These are phyloP conservation scores for Phyllotreta cruciferae DNA, from an alignment of 2,888 invertebrate species.

Conservation along the genomic window DNA sequence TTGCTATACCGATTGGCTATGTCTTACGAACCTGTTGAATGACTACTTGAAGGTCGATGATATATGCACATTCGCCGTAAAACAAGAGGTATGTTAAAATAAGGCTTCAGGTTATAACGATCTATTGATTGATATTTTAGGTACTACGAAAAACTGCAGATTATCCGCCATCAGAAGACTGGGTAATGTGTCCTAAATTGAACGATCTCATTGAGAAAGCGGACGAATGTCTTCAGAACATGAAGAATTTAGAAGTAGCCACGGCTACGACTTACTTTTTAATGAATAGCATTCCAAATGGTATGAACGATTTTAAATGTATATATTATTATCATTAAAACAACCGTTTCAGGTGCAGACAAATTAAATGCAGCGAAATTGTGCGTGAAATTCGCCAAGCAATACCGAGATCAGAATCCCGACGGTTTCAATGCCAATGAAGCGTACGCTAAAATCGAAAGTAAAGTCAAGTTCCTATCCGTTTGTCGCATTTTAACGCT, in stretches of 20 bases:
- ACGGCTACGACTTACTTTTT: conserved; percentile 55
- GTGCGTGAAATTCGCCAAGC: conserved; percentile 60
- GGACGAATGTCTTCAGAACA: conserved; percentile 56
- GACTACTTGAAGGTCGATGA: conserved; percentile 57
- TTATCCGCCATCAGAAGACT: conserved; percentile 37
- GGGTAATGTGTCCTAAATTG: conserved; percentile 54
- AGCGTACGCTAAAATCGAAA: conserved; percentile 55
- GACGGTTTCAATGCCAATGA: conserved; percentile 42
- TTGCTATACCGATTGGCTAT: conserved; percentile 59
- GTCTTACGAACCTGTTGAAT: conserved; percentile 54
- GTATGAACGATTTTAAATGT: conserved; percentile 38
- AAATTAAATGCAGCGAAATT: conserved; percentile 62
- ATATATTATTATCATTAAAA: too few species aligned
- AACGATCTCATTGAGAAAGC: conserved; percentile 55
- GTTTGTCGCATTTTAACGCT: conserved; percentile 61
- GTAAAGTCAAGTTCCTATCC: conserved; percentile 60
- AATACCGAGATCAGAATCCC: conserved; percentile 51
- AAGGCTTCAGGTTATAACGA: too few species aligned
- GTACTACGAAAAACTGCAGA: conserved; percentile 43
- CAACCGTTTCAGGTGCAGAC: conserved; percentile 58
- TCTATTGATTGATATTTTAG: conserved; percentile 21
- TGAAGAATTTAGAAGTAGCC: conserved; percentile 54
- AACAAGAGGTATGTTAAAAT: conserved; percentile 55
- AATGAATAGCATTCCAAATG: conserved; percentile 52
- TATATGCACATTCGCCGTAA: conserved; percentile 62